Evolutionary conservation across 2,113 vertebrate genomes (phyloP).

Genomic region (Eleginops maclovinus): DNA sequence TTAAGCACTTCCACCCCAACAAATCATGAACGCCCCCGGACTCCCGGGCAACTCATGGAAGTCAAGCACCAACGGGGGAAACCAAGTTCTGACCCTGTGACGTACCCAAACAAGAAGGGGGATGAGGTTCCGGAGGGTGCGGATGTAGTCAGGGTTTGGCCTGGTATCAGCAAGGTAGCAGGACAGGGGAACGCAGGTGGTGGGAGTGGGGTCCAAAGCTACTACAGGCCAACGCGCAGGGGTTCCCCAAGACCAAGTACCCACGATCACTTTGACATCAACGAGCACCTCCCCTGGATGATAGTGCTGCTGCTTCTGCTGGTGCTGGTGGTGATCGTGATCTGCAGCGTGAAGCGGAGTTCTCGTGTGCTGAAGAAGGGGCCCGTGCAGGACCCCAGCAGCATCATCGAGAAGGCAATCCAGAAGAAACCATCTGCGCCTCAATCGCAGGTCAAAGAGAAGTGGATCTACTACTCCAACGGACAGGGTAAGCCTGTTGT

Average conservation of each 20-base stretch:
- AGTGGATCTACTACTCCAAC: constrained; percentile 96
- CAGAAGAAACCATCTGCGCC: constrained; percentile 87
- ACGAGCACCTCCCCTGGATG: constrained; percentile 98
- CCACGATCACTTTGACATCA: constrained; percentile 95
- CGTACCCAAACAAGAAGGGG: constrained; percentile 74
- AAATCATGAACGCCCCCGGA: constrained; percentile 36
- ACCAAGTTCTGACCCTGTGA: constrained; percentile 24
- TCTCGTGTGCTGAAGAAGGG: constrained; percentile 94
- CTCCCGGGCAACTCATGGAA: constrained; percentile 31
- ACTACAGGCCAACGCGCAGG: constrained; percentile 86
- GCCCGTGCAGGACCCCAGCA: constrained; percentile 93
- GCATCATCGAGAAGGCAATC: constrained; percentile 94
- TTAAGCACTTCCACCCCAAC: constrained; percentile 46
- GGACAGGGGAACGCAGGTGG: constrained; percentile 62
- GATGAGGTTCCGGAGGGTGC: constrained; percentile 74
- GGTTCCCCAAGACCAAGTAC: constrained; percentile 85
- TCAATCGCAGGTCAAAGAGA: constrained; percentile 88
- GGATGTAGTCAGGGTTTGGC: constrained; percentile 66
- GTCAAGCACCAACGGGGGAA: constrained; percentile 75
- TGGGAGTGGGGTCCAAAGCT: constrained; percentile 47
- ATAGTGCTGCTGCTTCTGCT: constrained; percentile 95
- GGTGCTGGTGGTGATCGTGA: constrained; percentile 93
- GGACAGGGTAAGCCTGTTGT: constrained; percentile 89
- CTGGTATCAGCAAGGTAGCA: constrained; percentile 33
- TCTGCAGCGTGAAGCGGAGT: constrained; percentile 94